Percentiles rank a stretch among this genome's conserved stretches.
Conservation (phyloP, 2,888 invertebrate species). For the Acanthoscelides obtectus region DNA sequence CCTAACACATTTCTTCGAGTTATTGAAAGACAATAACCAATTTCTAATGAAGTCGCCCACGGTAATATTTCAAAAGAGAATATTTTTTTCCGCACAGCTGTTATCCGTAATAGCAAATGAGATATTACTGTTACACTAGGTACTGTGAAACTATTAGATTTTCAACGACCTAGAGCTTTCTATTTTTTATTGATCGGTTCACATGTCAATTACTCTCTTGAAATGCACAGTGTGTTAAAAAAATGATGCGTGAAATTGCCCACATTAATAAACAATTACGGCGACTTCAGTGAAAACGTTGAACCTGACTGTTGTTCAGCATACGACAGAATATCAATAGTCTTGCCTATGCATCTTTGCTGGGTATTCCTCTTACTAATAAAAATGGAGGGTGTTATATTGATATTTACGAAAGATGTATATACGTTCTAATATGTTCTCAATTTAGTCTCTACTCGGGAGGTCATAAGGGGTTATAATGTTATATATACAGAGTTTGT, state of each 20-base stretch:
- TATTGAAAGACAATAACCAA: not conserved
- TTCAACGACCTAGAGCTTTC: not conserved
- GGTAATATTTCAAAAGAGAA: not conserved
- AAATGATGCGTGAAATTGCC: not conserved
- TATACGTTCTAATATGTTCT: too few species aligned
- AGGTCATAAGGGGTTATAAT: too few species aligned
- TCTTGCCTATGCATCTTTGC: not conserved
- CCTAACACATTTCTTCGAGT: not conserved
- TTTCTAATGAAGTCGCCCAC: not conserved
- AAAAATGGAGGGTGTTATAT: not conserved
- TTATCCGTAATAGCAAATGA: not conserved
- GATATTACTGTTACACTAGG: not conserved
- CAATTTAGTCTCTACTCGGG: too few species aligned
- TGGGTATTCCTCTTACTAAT: not conserved
- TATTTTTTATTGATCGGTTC: not conserved
- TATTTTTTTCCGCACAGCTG: not conserved
- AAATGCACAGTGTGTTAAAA: not conserved
- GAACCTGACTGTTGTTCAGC: not conserved
- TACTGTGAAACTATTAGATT: not conserved
- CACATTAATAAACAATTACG: not conserved
- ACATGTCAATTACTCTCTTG: not conserved
- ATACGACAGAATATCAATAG: not conserved
- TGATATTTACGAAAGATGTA: too few species aligned
- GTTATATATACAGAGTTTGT: too few species aligned
- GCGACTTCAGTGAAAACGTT: not conserved